Evolutionary conservation across 35 echinoderm and acorn worm genomes (phyloP).

Genomic region (Holothuria glaberrima): DNA sequence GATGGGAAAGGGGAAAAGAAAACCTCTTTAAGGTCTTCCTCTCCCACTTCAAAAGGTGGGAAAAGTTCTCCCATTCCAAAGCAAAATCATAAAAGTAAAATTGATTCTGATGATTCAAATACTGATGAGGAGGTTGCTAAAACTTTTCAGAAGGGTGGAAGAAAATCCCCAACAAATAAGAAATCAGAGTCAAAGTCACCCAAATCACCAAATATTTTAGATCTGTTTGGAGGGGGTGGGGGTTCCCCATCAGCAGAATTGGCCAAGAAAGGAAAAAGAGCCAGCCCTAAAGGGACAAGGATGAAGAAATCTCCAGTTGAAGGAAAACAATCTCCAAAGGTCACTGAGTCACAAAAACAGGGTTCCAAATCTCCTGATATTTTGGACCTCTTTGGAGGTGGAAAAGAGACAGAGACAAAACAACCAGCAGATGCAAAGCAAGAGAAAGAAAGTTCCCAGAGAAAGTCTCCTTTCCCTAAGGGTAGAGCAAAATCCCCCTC

Average conservation of each 20-base stretch:
- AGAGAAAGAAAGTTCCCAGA: neutral
- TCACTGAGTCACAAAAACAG: neutral
- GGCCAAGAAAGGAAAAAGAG: neutral
- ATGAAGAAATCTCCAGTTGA: neutral
- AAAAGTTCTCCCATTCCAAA: neutral
- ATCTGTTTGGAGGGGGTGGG: slow-evolving; percentile 6
- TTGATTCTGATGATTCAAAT: slow-evolving; percentile 13
- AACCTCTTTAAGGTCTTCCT: neutral
- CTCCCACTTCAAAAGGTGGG: slow-evolving; percentile 22
- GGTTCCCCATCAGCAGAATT: slow-evolving; percentile 10
- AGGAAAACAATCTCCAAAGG: slow-evolving; percentile 8
- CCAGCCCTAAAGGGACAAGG: neutral
- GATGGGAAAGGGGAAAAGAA: neutral
- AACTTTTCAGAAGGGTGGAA: neutral
- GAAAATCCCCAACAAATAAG: neutral
- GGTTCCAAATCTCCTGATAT: neutral
- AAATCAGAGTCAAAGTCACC: neutral
- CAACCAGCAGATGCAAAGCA: neutral
- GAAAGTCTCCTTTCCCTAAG: slow-evolving; percentile 16
- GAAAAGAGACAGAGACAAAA: neutral
- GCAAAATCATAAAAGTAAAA: neutral
- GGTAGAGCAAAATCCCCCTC: neutral
- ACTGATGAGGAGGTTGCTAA: slow-evolving; percentile 13
- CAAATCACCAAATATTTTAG: slow-evolving; percentile 51
- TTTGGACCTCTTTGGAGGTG: slow-evolving; percentile 8